phyloP scores from a whole-genome alignment of 2,113 vertebrate species.

The Balaenoptera acutorostrata region DNA sequence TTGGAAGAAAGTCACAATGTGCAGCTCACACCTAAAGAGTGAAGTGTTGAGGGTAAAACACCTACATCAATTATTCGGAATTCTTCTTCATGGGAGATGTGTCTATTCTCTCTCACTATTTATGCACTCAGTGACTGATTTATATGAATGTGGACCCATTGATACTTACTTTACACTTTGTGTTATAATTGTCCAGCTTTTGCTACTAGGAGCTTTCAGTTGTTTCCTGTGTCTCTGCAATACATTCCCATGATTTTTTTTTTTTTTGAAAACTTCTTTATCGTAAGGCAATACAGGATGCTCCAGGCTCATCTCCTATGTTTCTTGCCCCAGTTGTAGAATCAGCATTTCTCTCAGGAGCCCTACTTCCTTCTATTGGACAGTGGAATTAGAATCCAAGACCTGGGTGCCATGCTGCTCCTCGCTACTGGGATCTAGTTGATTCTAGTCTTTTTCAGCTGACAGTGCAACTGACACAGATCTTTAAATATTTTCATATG shows the following conservation, averaged over 20 bases:
- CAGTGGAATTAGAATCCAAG: not conserved
- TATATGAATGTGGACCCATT: not conserved
- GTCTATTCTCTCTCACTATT: not conserved
- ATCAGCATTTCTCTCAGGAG: not conserved
- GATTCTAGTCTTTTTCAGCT: not conserved
- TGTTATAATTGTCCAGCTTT: not conserved
- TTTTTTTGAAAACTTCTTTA: not conserved
- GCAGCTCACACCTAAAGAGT: not conserved
- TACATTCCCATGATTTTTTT: not conserved
- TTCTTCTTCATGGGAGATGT: not conserved
- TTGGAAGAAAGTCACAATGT: not conserved
- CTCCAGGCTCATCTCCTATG: not conserved
- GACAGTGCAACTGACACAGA: not conserved
- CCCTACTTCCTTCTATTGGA: not conserved
- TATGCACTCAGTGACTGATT: not conserved
- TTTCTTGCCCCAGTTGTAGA: not conserved
- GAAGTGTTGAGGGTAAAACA: not conserved
- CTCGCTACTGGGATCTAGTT: fast-evolving
- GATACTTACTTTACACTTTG: not conserved
- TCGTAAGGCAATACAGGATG: too few relatives aligned
- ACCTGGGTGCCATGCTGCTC: too few relatives aligned
- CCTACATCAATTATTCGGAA: fast-evolving
- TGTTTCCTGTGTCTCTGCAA: not conserved
- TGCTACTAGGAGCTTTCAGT: not conserved
- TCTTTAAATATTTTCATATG: not conserved